These are phyloP conservation scores for Mesaphorura yosii DNA, from an alignment of 1,140 invertebrate species.

Conservation along the genomic window DNA sequence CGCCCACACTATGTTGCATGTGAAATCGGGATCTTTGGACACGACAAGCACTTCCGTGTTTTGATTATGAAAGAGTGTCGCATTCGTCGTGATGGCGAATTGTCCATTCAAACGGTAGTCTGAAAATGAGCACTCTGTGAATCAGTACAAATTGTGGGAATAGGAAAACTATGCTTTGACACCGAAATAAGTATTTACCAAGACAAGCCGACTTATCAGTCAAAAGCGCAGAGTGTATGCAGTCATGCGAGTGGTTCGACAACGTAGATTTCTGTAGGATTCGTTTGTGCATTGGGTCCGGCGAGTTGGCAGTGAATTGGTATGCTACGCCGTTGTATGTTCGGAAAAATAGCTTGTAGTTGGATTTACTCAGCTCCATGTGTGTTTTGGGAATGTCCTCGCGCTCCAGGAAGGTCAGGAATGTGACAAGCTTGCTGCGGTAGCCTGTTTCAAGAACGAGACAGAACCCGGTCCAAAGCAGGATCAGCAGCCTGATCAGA, in stretches of 20 bases:
- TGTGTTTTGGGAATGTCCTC: not conserved
- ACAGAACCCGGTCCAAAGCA: not conserved
- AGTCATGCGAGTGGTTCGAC: not conserved
- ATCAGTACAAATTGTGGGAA: too few species aligned
- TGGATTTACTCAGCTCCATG: not conserved
- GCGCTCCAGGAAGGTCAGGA: not conserved
- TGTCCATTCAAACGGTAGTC: not conserved
- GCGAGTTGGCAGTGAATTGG: not conserved
- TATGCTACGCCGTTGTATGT: not conserved
- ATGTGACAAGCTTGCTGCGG: not conserved
- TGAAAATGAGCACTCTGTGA: too few species aligned
- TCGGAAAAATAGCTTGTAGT: not conserved
- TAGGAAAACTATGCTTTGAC: too few species aligned
- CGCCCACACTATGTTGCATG: not conserved
- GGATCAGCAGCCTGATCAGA: not conserved
- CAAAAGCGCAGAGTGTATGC: not conserved
- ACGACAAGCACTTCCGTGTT: not conserved
- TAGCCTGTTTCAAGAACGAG: conserved; percentile 1
- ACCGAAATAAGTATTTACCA: too few species aligned
- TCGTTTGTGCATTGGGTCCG: not conserved
- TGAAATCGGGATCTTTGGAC: not conserved
- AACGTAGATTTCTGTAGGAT: not conserved
- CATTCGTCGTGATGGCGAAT: not conserved
- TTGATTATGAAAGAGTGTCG: not conserved
- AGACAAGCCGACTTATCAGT: not conserved